Evolutionary conservation across 2,888 invertebrate genomes (phyloP).

Genomic region (Melipona bicolor): DNA sequence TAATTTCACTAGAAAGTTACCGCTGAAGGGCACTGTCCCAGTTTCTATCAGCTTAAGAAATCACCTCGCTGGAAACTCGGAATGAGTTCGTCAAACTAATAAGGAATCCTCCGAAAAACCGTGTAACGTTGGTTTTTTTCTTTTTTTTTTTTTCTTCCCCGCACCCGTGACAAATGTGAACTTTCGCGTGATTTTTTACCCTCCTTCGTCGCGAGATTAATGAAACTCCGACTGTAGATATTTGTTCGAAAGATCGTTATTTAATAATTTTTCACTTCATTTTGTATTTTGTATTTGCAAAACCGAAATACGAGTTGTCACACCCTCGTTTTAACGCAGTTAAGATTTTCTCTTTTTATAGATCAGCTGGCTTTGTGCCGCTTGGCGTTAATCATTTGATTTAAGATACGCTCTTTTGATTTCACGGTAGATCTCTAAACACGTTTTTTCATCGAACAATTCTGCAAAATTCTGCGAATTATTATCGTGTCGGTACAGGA

Average conservation of each 20-base stretch:
- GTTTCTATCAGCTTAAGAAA: conserved; percentile 44
- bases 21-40: conserved; percentile 24
- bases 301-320: too few relatives aligned
- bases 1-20: conserved; percentile 46
- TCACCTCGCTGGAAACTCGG: conserved; percentile 11
- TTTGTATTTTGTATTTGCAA: not conserved
- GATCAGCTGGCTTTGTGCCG: too few relatives aligned
- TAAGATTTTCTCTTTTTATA: too few relatives aligned
- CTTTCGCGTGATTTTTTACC: not conserved
- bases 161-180: not conserved
- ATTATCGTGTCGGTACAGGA: too few relatives aligned
- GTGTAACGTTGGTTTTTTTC: not conserved
- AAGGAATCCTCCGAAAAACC: conserved; percentile 1
- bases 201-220: not conserved
- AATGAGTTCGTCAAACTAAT: conserved; percentile 20
- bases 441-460: too few relatives aligned
- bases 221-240: not conserved
- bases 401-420: too few relatives aligned
- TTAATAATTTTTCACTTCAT: too few relatives aligned
- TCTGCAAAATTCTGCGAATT: too few relatives aligned
- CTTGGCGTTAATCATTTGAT: too few relatives aligned
- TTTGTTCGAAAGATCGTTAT: not conserved
- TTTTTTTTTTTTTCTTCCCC: not conserved
- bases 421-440: too few relatives aligned
- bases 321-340: too few relatives aligned